A percentile compares a stretch with the other conserved stretches of the same genome.
phyloP scores from a whole-genome alignment of 2,113 vertebrate genomes.

The Gnathonemus longibarbis region DNA sequence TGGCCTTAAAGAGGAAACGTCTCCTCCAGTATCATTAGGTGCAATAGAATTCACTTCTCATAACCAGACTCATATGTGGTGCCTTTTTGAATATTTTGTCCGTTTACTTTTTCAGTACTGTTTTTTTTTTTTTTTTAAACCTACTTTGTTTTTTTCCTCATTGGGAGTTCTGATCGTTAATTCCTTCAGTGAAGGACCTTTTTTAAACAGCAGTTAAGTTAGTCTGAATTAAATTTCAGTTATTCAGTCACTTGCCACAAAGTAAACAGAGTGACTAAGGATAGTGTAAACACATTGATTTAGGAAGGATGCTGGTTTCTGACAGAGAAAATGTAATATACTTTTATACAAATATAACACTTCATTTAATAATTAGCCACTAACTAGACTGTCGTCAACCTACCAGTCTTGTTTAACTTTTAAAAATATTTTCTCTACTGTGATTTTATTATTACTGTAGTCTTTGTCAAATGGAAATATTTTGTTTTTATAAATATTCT shows the following conservation, averaged over 20 bases:
- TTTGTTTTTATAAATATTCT: background rate
- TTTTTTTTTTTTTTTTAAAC: background rate
- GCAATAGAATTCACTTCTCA: background rate
- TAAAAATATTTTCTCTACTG: background rate
- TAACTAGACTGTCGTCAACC: background rate
- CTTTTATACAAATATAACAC: background rate
- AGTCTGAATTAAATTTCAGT: background rate
- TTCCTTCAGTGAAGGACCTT: constrained; percentile 57
- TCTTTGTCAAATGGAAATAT: background rate
- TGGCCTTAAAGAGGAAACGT: background rate
- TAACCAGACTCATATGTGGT: background rate
- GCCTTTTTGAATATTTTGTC: background rate
- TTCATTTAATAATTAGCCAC: background rate
- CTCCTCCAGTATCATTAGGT: background rate
- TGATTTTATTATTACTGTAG: background rate
- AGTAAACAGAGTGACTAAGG: background rate
- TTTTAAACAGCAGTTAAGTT: background rate
- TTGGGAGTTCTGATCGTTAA: background rate
- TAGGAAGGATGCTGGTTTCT: background rate
- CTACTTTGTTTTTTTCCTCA: background rate
- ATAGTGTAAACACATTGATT: background rate
- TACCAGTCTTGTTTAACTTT: background rate
- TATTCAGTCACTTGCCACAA: background rate
- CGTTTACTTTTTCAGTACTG: background rate
- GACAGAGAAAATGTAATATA: background rate